phyloP scores from a whole-genome alignment of 2,113 vertebrate species.

The Hippocampus abdominalis region DNA sequence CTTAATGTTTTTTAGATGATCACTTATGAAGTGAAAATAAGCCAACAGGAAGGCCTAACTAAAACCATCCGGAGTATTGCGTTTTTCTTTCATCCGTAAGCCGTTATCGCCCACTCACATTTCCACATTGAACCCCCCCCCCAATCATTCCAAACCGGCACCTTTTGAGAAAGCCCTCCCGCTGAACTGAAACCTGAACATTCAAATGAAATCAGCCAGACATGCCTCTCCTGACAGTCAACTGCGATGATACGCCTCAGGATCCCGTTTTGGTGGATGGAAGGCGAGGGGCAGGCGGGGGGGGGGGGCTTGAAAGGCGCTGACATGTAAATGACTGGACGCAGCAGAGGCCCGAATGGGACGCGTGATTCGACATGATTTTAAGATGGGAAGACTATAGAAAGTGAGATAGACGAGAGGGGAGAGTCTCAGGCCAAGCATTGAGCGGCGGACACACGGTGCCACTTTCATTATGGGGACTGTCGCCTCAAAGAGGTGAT shows the following conservation, averaged over 20 bases:
- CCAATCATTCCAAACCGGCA: slow-evolving; percentile 34
- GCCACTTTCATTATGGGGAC: slow-evolving; percentile 75
- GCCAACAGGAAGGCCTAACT: slow-evolving; percentile 13
- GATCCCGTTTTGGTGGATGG: slow-evolving; percentile 53
- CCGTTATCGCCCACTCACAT: slow-evolving; percentile 41
- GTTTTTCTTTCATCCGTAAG: slow-evolving; percentile 36
- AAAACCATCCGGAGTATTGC: slow-evolving; percentile 36
- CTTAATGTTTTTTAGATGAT: slow-evolving; percentile 23
- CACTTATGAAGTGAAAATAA: slow-evolving; percentile 28
- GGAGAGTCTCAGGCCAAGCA: slow-evolving; percentile 67
- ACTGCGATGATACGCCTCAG: slow-evolving; percentile 64
- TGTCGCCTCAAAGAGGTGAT: slow-evolving; percentile 63
- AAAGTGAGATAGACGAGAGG: slow-evolving; percentile 57
- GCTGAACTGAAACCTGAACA: slow-evolving; percentile 38
- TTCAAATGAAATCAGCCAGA: slow-evolving; percentile 52
- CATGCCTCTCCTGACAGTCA: slow-evolving; percentile 51
- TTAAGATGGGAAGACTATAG: slow-evolving; percentile 68
- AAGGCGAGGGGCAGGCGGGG: background rate
- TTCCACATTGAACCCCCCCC: slow-evolving; percentile 37
- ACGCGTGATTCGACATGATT: slow-evolving; percentile 72
- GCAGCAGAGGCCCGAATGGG: slow-evolving; percentile 62
- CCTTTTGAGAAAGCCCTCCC: slow-evolving; percentile 27
- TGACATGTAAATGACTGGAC: slow-evolving; percentile 62
- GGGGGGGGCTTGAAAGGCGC: slow-evolving; percentile 42
- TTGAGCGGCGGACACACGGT: slow-evolving; percentile 71